Percentiles rank a stretch among this genome's conserved stretches.
These are phyloP conservation scores for Tenrec ecaudatus DNA, from an alignment of 2,113 vertebrate genomes.

Conservation along the genomic window DNA sequence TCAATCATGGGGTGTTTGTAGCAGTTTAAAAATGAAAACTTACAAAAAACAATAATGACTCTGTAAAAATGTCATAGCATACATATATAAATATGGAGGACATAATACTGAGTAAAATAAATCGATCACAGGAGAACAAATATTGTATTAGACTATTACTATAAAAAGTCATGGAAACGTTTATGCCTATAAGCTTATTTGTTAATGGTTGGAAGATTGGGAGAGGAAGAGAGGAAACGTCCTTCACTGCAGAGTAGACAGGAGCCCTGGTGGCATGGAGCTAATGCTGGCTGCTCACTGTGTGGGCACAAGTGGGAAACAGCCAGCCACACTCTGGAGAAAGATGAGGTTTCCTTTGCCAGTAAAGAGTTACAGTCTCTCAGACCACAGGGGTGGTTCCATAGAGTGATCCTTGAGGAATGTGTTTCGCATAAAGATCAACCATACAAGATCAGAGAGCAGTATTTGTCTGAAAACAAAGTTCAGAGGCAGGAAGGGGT, in stretches of 20 bases:
- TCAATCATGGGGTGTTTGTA: slow-evolving; percentile 9
- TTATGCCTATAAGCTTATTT: neutral
- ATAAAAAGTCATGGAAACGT: neutral
- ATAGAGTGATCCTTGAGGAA: neutral
- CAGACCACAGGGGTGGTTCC: too few species aligned
- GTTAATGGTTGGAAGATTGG: neutral
- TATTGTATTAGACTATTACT: neutral
- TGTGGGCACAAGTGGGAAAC: too few species aligned
- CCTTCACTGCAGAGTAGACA: neutral
- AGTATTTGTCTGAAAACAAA: neutral
- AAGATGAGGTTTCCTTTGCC: too few species aligned
- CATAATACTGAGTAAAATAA: neutral
- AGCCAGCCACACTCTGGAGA: too few species aligned
- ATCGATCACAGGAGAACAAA: neutral
- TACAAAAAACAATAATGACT: neutral
- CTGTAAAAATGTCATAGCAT: neutral
- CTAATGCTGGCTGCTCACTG: too few species aligned
- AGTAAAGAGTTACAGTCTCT: too few species aligned
- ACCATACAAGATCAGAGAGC: neutral
- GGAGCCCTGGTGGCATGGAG: too few species aligned
- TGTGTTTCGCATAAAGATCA: neutral
- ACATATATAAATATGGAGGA: neutral
- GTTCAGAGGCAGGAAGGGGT: neutral
- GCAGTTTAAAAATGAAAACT: slow-evolving; percentile 48
- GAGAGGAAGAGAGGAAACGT: neutral